Percentiles rank a stretch among this genome's conserved stretches.
Conservation (phyloP, 2,888 invertebrate genomes). For the Anodontia alba region DNA sequence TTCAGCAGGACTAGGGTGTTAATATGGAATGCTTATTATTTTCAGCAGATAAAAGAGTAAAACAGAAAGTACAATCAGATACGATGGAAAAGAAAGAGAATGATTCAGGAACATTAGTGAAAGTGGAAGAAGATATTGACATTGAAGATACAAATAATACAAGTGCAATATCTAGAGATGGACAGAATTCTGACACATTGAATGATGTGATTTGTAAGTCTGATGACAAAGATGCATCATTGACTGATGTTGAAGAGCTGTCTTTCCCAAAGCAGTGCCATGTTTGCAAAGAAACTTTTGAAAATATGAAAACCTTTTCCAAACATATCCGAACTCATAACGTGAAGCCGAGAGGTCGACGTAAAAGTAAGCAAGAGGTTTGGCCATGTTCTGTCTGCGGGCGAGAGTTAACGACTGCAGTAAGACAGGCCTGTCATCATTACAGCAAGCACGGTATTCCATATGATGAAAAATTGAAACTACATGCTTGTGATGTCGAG, state of each 20-base stretch:
- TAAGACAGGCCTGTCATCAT: constrained; percentile 42
- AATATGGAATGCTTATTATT: too few species aligned
- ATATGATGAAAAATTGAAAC: constrained; percentile 39
- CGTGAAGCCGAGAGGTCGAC: not conserved
- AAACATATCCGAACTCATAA: constrained; percentile 34
- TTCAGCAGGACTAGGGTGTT: too few species aligned
- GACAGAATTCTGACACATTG: not conserved
- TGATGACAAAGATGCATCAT: not conserved
- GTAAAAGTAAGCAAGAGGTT: constrained; percentile 1
- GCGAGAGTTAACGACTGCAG: constrained; percentile 26
- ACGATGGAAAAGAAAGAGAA: not conserved
- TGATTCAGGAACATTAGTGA: not conserved
- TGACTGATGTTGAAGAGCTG: not conserved
- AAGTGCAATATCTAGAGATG: not conserved
- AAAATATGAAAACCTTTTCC: constrained; percentile 13
- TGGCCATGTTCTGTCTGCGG: constrained; percentile 44
- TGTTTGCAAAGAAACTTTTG: constrained; percentile 11
- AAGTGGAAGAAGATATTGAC: not conserved
- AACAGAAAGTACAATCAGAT: not conserved
- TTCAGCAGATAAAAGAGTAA: too few species aligned
- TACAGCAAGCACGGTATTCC: constrained; percentile 52
- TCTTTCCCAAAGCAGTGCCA: constrained; percentile 12
- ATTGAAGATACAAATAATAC: not conserved
- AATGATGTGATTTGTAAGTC: not conserved
- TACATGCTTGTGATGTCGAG: constrained; percentile 38